Percentiles rank a stretch among this genome's conserved stretches.
phyloP scores from a whole-genome alignment of 1,140 invertebrate species.

The Drosophila sucinea region DNA sequence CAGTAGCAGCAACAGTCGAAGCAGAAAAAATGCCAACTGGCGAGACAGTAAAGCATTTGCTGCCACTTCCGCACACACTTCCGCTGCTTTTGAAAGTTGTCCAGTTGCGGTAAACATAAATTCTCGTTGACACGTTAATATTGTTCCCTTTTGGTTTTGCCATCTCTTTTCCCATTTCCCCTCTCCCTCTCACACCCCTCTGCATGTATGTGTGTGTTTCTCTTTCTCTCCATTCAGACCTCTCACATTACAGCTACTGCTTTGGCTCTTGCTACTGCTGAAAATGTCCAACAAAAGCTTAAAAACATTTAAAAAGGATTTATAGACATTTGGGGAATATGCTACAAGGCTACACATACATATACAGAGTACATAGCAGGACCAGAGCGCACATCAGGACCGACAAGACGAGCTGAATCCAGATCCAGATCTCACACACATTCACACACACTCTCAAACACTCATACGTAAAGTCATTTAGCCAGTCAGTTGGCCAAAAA shows the following conservation, averaged over 20 bases:
- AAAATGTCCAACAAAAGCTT: slow-evolving; percentile 82
- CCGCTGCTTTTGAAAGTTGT: slow-evolving; percentile 79
- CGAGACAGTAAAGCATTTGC: slow-evolving; percentile 80
- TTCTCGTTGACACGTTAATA: slow-evolving; percentile 82
- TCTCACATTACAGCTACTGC: slow-evolving; percentile 29
- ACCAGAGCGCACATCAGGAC: slow-evolving; percentile 25
- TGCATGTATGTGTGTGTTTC: slow-evolving; percentile 10
- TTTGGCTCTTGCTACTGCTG: slow-evolving; percentile 45
- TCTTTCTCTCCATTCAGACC: slow-evolving; percentile 10
- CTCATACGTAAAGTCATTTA: slow-evolving; percentile 73
- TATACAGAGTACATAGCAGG: slow-evolving; percentile 28
- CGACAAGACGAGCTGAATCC: slow-evolving; percentile 1
- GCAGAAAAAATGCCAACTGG: slow-evolving; percentile 70
- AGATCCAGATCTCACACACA: slow-evolving; percentile 9
- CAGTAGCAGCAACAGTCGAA: background rate
- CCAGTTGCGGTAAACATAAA: slow-evolving; percentile 82
- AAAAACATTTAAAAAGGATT: slow-evolving; percentile 82
- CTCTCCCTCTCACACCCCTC: background rate
- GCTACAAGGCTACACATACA: slow-evolving; percentile 46
- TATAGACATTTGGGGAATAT: slow-evolving; percentile 82
- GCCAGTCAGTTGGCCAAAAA: slow-evolving; percentile 66
- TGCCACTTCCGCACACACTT: slow-evolving; percentile 67
- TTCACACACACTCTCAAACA: slow-evolving; percentile 20
- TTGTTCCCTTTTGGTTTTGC: slow-evolving; percentile 78
- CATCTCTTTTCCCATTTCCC: slow-evolving; percentile 6